Conservation (phyloP, 2,797 vertebrate genomes). For the Gobionotothen gibberifrons region DNA sequence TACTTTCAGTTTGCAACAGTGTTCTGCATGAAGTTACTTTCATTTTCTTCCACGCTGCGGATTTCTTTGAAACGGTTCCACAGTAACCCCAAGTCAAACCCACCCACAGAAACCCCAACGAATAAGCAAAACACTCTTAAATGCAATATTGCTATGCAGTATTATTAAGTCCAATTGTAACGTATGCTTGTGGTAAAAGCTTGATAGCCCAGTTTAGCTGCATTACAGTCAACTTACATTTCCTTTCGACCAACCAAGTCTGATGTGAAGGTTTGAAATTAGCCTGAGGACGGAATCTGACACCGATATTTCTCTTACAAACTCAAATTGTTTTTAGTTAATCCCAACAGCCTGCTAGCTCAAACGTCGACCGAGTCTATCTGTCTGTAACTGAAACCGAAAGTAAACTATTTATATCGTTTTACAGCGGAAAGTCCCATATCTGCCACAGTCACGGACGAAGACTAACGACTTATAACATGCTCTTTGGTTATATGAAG, state of each 20-base stretch:
- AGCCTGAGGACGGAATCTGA: neutral
- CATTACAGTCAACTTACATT: slow-evolving; percentile 35
- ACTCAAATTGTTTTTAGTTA: neutral
- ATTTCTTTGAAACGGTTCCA: slow-evolving; percentile 43
- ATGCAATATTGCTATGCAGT: fast-evolving
- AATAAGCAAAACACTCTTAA: neutral
- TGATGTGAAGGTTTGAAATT: neutral
- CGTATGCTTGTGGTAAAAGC: neutral
- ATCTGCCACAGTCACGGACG: fast-evolving
- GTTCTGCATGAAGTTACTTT: slow-evolving; percentile 28
- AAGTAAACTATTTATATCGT: slow-evolving; percentile 18
- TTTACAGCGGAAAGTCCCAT: slow-evolving; percentile 40
- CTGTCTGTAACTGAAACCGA: slow-evolving; percentile 41
- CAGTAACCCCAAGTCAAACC: neutral
- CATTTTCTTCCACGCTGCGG: slow-evolving; percentile 30
- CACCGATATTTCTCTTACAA: fast-evolving
- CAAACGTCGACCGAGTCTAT: neutral
- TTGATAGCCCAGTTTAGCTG: neutral
- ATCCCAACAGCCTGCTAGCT: neutral
- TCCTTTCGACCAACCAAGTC: fast-evolving
- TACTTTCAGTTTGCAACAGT: neutral
- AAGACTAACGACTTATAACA: fast-evolving
- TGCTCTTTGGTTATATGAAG: neutral
- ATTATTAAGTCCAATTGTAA: fast-evolving
- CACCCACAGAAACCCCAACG: neutral